Evolutionary conservation across 2,888 invertebrate genomes (phyloP).

Genomic region (Aethes cnicana): DNA sequence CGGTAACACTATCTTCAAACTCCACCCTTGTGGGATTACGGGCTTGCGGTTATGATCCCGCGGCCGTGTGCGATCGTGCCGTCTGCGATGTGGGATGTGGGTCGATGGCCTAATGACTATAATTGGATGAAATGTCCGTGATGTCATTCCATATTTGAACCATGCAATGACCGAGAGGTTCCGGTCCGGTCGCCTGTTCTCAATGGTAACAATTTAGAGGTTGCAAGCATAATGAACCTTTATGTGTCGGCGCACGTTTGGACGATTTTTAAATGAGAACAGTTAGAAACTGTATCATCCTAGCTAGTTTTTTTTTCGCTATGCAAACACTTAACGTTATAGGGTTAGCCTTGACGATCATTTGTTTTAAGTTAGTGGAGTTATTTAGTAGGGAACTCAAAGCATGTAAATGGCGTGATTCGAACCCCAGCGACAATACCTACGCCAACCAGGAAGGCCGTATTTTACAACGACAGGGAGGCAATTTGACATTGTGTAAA

Average conservation of each 20-base stretch:
- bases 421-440: conserved; percentile 42
- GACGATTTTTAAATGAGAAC: background rate
- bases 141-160: conserved; percentile 40
- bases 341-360: background rate
- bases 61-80: conserved; percentile 1
- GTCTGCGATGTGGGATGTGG: conserved; percentile 43
- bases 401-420: conserved; percentile 21
- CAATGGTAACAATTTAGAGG: conserved; percentile 21
- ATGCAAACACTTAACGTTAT: background rate
- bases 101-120: conserved; percentile 54
- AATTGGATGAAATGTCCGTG: conserved; percentile 47
- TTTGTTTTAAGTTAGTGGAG: background rate
- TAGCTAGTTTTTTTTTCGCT: background rate
- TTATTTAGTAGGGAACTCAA: background rate
- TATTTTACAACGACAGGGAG: conserved; percentile 65
- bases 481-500: conserved; percentile 74
- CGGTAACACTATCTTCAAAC: conserved; percentile 27
- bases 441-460: conserved; percentile 54
- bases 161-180: conserved; percentile 39
- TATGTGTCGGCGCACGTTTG: conserved; percentile 2
- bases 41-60: conserved; percentile 27
- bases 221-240: conserved; percentile 16
- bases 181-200: conserved; percentile 39
- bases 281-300: no score
- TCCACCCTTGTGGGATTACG: conserved; percentile 29